Conservation (phyloP, 2,113 vertebrate species). For the Smithornis capensis region DNA sequence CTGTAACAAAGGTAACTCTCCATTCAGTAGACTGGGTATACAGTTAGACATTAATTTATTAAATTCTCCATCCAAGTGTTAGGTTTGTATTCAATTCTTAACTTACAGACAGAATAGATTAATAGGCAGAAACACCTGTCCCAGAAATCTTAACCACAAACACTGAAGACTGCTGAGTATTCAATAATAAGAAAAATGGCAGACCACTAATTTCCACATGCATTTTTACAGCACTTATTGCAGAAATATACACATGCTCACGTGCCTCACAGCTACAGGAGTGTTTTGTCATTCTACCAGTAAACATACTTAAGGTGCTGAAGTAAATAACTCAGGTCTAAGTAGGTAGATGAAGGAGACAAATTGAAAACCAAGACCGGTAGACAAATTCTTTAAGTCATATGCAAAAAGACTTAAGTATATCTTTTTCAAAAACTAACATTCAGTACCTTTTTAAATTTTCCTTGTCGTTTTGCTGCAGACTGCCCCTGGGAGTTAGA, state of each 20-base stretch:
- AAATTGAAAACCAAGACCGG: slow-evolving; percentile 62
- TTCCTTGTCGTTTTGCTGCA: slow-evolving; percentile 99
- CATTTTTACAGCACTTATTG: slow-evolving; percentile 18
- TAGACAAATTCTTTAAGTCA: slow-evolving; percentile 69
- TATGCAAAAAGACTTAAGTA: slow-evolving; percentile 74
- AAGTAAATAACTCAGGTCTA: slow-evolving; percentile 28
- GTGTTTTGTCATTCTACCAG: background rate
- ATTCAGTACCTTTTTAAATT: slow-evolving; percentile 99
- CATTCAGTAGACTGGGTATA: background rate
- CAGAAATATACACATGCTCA: background rate
- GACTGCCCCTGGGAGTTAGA: slow-evolving; percentile 99
- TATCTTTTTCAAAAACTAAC: slow-evolving; percentile 82
- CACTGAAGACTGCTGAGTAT: background rate
- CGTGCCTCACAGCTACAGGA: background rate
- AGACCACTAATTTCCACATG: background rate
- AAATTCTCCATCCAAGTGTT: background rate
- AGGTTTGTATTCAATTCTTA: background rate
- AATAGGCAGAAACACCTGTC: background rate
- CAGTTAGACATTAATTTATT: background rate
- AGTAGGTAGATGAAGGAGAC: slow-evolving; percentile 46
- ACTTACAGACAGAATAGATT: background rate
- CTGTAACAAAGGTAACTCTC: background rate
- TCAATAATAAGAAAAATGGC: background rate
- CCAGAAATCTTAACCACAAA: background rate
- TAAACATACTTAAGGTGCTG: background rate